Base-by-base conservation (phyloP, 2,797 vertebrate genomes). In the Selene dorsalis region DNA sequence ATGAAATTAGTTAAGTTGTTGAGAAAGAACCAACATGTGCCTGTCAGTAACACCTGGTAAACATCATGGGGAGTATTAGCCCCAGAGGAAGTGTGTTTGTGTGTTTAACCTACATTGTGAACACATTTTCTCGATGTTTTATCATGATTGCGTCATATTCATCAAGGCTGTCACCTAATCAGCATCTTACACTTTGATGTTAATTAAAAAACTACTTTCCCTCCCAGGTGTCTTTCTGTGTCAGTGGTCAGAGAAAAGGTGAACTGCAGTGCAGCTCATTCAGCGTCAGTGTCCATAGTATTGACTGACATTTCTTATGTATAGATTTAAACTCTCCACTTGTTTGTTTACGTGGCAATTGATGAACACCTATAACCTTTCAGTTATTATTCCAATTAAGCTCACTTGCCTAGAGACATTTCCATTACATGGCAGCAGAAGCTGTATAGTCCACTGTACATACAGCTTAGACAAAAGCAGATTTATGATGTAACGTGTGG, bases 221-320 rank as follows among this genome's bases (percentile, higher is more conserved):
- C 12, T 8, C 8, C 7, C 6, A 18, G n/a, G 10, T n/a, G 11
- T 75, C 14, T 20, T 43, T 14, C 30, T 59, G 24, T 38, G 18
- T 45, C 63, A 47, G n/a, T 28, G n/a, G 35, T 58, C 32, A 52
- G 35, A 68, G 52, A 24, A 81, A 63, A 67, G 32, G 4, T 48
- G 4, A 26, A 8, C 30, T 47, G 22, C 11, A 70, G 22, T 8
- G 30, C 48, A 22, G 16, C 16, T 67, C 14, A 39, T 9, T 2
- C 0, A 24, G n/a, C 4, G n/a, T 50, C 10, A 4, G 48, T 22
- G 3, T 52, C 48, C 22, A 22, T 4, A 11, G 17, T 16, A 55
- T 3, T 45, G 20, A 52, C 18, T 17, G 17, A 22, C 26, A 17
- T 65, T 50, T 5, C n/a, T 50, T 10, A 50, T 22, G 11, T 12